Evolutionary conservation across 2,113 vertebrate species (phyloP), one percentile per base, ranked within the genome.

Genomic region (Pterocles gutturalis): DNA sequence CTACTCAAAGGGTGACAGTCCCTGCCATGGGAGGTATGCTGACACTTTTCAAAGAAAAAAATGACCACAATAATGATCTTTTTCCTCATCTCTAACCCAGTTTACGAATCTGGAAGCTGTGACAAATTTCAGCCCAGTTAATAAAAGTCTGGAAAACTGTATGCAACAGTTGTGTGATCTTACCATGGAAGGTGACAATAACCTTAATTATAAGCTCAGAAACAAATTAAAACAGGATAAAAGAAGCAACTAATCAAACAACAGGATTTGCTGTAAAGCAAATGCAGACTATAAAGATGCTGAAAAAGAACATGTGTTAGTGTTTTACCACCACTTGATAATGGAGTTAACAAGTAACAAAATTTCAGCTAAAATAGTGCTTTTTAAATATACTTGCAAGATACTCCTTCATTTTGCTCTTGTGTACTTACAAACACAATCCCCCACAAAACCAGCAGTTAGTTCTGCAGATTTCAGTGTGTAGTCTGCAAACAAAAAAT

Each of bases 331-430:
- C 13, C 61, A 26, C 36, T 89, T 48, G 80, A 38, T 61, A 82
- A 25, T 76, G 54, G 79, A 79, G 71, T 67, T 88, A 94, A 36
- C 55, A 26, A 72, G 79, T 46, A 51, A 75, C 70, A 77, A 41
- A 93, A 94, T 75, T 96, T 94, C 78, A 94, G 76, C 83, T 93
- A 73, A 95, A 94, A 94, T 36, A 92, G 83, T 61, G 69, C 17
- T 95, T 95, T 96, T 84, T 13, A 95, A 97, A 96, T 90, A 72
- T 45, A 61, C 61, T 75, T 86, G 81, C 79, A 93, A 95, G 67
- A 77, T 53, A 87, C 66, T 89, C 80, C 26, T 94, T 95, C 83
- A 55, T 88, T 96, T 96, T 93, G 81, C 78, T 70, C 76, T 72
- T 79, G 55, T 13, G 34, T 62, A 43, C 73, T 92, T 60, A 95